Conservation (phyloP, 2,113 vertebrate species). For the Entomyzon cyanotis region DNA sequence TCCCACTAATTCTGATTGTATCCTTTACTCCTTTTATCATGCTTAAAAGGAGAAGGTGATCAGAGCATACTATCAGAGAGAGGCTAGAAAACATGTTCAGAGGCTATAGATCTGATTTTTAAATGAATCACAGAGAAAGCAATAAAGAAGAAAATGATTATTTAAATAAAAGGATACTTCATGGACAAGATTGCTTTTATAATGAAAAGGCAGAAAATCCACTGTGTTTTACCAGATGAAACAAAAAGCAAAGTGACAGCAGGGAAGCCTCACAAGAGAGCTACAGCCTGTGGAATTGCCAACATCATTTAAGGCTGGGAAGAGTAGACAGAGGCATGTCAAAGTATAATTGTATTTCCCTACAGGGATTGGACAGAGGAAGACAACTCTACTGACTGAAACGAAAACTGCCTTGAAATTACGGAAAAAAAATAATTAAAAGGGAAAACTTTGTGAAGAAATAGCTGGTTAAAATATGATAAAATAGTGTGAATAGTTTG, state of each 20-base stretch:
- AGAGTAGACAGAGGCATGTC: not conserved
- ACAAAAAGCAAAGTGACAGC: not conserved
- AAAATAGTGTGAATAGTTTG: not conserved
- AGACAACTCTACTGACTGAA: not conserved
- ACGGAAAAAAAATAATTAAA: not conserved
- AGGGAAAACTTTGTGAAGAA: not conserved
- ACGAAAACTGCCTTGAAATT: not conserved
- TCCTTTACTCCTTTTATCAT: not conserved
- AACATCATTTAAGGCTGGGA: not conserved
- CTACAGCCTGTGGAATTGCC: not conserved
- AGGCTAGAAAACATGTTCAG: not conserved
- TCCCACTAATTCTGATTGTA: not conserved
- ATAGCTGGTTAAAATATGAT: not conserved
- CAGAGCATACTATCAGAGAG: not conserved
- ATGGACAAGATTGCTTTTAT: not conserved
- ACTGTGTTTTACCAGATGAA: not conserved
- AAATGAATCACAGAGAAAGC: not conserved
- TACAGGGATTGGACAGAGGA: not conserved
- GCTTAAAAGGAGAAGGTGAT: not conserved
- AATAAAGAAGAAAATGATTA: not conserved
- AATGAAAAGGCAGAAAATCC: not conserved
- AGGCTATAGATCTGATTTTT: not conserved
- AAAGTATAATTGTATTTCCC: not conserved
- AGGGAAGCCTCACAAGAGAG: not conserved
- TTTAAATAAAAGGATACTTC: not conserved